Evolutionary conservation across 2,113 vertebrate species (phyloP).

Genomic region (Nothobranchius kuhntae): DNA sequence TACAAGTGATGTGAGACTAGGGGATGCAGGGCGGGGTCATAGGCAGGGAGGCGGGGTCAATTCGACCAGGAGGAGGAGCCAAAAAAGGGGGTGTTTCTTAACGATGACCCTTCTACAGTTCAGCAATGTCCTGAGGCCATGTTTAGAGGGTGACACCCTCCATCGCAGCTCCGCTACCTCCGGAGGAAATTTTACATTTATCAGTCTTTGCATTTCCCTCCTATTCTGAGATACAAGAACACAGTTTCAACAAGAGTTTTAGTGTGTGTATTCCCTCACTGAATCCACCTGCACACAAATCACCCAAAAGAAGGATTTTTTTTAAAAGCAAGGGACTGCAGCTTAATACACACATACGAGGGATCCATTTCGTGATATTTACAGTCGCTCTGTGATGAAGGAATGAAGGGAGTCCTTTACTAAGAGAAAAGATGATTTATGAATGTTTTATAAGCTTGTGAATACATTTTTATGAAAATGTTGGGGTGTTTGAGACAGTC

Average conservation of each 20-base stretch:
- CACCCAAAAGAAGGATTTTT: slow-evolving; percentile 65
- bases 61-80: slow-evolving; percentile 50
- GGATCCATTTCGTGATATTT: slow-evolving; percentile 81
- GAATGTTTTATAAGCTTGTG: slow-evolving; percentile 73
- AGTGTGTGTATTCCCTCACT: slow-evolving; percentile 79
- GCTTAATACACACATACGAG: slow-evolving; percentile 75
- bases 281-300: slow-evolving; percentile 72
- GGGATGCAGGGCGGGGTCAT: slow-evolving; percentile 43
- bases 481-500: slow-evolving; percentile 64
- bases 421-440: slow-evolving; percentile 74
- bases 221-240: slow-evolving; percentile 62
- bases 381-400: slow-evolving; percentile 84
- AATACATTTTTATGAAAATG: slow-evolving; percentile 67
- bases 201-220: slow-evolving; percentile 52
- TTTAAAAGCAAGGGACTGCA: slow-evolving; percentile 68
- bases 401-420: slow-evolving; percentile 65
- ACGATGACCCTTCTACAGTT: slow-evolving; percentile 65
- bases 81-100: slow-evolving; percentile 70
- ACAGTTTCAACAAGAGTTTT: slow-evolving; percentile 77
- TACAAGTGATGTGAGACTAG: slow-evolving; percentile 76
- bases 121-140: slow-evolving; percentile 70
- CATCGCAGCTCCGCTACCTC: slow-evolving; percentile 40
- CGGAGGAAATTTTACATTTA: slow-evolving; percentile 35
- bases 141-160: slow-evolving; percentile 54
- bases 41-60: slow-evolving; percentile 38